Conservation (phyloP, 2,113 vertebrate species). For the Irena cyanogastra region DNA sequence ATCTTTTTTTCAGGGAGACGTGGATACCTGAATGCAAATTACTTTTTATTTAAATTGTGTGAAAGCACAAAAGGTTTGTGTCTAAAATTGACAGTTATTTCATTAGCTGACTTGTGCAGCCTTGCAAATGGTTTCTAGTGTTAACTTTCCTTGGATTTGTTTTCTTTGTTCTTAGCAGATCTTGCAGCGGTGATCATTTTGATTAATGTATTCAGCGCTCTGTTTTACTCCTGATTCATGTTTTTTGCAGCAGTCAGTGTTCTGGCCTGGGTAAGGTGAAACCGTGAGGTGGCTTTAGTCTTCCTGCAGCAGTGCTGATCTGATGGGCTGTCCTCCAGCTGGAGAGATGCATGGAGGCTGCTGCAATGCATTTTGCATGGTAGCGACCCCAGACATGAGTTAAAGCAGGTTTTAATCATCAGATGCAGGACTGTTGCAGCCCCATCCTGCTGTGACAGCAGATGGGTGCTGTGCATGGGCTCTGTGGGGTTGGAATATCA, state of each 20-base stretch:
- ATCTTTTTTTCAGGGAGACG: constrained; percentile 46
- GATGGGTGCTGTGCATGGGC: background rate
- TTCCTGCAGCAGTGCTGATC: background rate
- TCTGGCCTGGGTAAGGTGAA: constrained; percentile 7
- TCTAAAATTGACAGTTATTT: constrained; percentile 49
- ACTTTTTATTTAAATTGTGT: constrained; percentile 50
- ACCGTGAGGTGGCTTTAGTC: background rate
- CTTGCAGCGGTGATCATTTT: constrained; percentile 3
- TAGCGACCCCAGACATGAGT: background rate
- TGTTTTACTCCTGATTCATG: constrained; percentile 7
- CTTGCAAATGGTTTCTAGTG: constrained; percentile 37
- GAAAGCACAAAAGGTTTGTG: constrained; percentile 40
- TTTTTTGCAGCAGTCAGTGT: constrained; percentile 25
- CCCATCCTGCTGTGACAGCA: background rate
- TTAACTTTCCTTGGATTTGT: constrained; percentile 53
- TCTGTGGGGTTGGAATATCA: background rate
- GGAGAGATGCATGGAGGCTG: background rate
- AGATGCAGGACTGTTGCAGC: background rate
- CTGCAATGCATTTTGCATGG: constrained; percentile 1
- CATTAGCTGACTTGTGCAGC: constrained; percentile 44
- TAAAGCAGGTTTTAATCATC: background rate
- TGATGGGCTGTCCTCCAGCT: constrained; percentile 31
- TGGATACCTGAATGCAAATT: constrained; percentile 53
- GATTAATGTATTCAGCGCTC: background rate
- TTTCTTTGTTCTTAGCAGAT: constrained; percentile 59